A percentile compares a stretch with the other conserved stretches of the same genome.
These are phyloP conservation scores for Proteles cristata DNA, from an alignment of 2,113 vertebrate genomes.

Conservation along the genomic window DNA sequence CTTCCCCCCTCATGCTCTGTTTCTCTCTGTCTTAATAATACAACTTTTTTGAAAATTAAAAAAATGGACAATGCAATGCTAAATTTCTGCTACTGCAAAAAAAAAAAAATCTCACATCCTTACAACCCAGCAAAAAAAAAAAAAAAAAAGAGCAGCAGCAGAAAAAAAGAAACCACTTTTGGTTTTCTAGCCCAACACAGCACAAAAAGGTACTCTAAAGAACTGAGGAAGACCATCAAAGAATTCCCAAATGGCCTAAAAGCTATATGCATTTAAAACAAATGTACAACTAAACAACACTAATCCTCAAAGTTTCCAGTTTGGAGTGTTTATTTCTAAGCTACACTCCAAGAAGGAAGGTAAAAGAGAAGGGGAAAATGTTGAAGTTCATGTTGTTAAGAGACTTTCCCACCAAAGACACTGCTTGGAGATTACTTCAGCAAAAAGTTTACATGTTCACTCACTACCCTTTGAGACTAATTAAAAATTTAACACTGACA, in stretches of 20 bases:
- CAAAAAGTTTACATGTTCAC: background rate
- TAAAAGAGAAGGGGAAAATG: background rate
- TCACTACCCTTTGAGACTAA: background rate
- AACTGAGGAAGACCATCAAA: background rate
- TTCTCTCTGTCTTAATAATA: too few relatives aligned
- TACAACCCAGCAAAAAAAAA: background rate
- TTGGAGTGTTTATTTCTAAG: slow-evolving; percentile 19
- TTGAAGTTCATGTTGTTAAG: background rate
- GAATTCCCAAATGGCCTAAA: slow-evolving; percentile 7
- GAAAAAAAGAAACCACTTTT: background rate
- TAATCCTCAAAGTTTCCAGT: background rate
- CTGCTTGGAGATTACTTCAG: background rate
- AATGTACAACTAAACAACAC: slow-evolving; percentile 11
- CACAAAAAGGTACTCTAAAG: background rate
- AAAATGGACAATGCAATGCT: background rate
- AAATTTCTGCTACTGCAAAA: background rate
- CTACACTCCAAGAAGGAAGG: background rate
- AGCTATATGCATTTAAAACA: background rate
- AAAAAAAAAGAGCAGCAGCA: background rate
- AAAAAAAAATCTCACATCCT: background rate
- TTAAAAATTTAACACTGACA: slow-evolving; percentile 13
- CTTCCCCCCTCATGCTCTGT: too few relatives aligned
- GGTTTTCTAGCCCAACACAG: background rate
- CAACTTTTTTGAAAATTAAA: too few relatives aligned
- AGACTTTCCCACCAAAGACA: background rate